Evolutionary conservation across 2,113 vertebrate genomes (phyloP).

Genomic region (Lophochroa leadbeateri): DNA sequence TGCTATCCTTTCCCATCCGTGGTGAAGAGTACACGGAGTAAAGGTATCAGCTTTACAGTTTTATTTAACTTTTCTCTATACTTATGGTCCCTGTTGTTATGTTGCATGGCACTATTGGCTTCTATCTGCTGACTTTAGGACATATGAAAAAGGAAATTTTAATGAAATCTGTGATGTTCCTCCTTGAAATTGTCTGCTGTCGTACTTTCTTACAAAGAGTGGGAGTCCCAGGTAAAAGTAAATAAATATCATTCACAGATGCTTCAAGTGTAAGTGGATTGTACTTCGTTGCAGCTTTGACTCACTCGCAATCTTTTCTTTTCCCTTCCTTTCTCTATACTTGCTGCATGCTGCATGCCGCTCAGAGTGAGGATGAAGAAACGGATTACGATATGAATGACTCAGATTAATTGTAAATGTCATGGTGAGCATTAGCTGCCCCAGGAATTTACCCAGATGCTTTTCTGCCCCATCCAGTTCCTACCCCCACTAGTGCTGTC

Average conservation of each 20-base stretch:
- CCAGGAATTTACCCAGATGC: slow-evolving; percentile 29
- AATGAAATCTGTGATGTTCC: background rate
- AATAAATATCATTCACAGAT: background rate
- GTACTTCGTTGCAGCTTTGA: slow-evolving; percentile 23
- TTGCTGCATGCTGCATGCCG: slow-evolving; percentile 76
- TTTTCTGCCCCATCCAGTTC: background rate
- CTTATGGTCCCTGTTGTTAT: background rate
- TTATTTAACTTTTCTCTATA: background rate
- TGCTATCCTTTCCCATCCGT: background rate
- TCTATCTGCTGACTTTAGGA: background rate
- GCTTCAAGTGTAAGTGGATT: slow-evolving; percentile 19
- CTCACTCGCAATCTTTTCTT: slow-evolving; percentile 61
- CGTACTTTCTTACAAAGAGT: background rate
- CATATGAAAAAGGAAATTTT: background rate
- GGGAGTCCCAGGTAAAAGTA: background rate
- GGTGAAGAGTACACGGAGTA: rapidly evolving
- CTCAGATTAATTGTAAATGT: slow-evolving; percentile 88
- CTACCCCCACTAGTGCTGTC: background rate
- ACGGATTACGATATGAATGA: slow-evolving; percentile 87
- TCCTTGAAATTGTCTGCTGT: background rate
- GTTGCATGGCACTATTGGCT: background rate
- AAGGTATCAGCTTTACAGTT: background rate
- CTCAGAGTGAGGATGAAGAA: slow-evolving; percentile 87
- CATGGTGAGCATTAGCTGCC: slow-evolving; percentile 82
- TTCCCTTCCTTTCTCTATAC: slow-evolving; percentile 73